These are phyloP conservation scores for Notarius lentiginosus DNA, from an alignment of 2,113 vertebrate species.

Conservation along the genomic window DNA sequence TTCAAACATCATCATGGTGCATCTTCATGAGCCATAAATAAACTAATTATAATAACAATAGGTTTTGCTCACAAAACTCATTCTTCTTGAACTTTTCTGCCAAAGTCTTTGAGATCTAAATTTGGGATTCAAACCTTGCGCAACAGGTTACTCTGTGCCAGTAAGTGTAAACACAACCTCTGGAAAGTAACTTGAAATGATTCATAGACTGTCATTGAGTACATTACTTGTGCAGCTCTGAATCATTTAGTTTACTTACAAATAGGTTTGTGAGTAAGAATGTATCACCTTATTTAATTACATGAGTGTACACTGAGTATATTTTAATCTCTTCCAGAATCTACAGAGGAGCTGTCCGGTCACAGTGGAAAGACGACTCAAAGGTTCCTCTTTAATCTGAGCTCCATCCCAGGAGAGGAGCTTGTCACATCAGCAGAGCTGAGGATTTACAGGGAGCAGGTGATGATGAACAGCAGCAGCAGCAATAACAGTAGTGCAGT, in stretches of 20 bases:
- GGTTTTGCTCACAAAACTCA: too few species aligned
- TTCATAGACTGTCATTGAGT: conserved; percentile 4
- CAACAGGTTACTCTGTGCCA: conserved; percentile 8
- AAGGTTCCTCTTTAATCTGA: conserved; percentile 86
- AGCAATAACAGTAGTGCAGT: conserved; percentile 68
- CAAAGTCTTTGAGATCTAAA: background rate
- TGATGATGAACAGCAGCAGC: conserved; percentile 65
- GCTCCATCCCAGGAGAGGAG: conserved; percentile 80
- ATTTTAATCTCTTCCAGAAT: conserved; percentile 68
- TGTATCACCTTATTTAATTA: background rate
- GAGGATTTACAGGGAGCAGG: conserved; percentile 82
- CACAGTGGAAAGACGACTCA: conserved; percentile 74
- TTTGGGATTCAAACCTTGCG: conserved; percentile 12
- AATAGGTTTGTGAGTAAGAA: conserved; percentile 22
- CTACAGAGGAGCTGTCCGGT: conserved; percentile 80
- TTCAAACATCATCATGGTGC: background rate
- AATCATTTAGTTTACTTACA: conserved; percentile 25
- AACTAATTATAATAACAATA: too few species aligned
- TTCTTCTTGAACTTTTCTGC: background rate
- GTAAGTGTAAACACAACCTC: conserved; percentile 29
- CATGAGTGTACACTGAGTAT: background rate
- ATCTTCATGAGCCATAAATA: background rate
- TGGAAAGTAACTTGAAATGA: conserved; percentile 29
- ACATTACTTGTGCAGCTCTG: conserved; percentile 1
- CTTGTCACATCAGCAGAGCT: conserved; percentile 86